Evolutionary conservation across 92 coral and sea anemone genomes (phyloP).

Genomic region (Scolanthus callimorphus): DNA sequence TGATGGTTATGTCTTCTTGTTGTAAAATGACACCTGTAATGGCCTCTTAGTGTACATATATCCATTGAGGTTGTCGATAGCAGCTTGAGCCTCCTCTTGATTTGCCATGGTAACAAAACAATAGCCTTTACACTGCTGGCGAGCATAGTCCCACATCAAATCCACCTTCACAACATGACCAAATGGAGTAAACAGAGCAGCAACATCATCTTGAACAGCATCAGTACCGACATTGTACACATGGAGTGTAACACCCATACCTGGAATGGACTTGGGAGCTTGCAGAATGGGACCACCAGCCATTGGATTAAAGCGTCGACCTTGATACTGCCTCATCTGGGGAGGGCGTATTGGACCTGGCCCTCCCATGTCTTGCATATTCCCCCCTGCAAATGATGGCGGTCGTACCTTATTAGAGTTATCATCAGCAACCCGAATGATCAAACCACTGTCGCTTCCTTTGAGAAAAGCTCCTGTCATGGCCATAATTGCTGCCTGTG

Average conservation of each 20-base stretch:
- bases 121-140: slow-evolving; percentile 69
- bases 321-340: slow-evolving; percentile 56
- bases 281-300: slow-evolving; percentile 28
- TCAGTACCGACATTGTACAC: slow-evolving; percentile 69
- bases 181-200: slow-evolving; percentile 53
- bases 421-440: slow-evolving; percentile 79
- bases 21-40: slow-evolving; percentile 70
- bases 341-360: slow-evolving; percentile 71
- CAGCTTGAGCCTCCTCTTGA: slow-evolving; percentile 54
- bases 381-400: slow-evolving; percentile 23
- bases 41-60: slow-evolving; percentile 45
- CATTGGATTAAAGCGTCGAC: slow-evolving; percentile 72
- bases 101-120: slow-evolving; percentile 84
- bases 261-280: slow-evolving; percentile 6
- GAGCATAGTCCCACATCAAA: slow-evolving; percentile 80
- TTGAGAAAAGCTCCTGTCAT: slow-evolving; percentile 47
- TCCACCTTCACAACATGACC: slow-evolving; percentile 67
- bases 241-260: slow-evolving; percentile 48
- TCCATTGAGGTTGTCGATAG: slow-evolving; percentile 65
- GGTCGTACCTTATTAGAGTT: slow-evolving; percentile 59
- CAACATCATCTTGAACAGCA: slow-evolving; percentile 60
- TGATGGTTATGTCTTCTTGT: no score
- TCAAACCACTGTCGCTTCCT: slow-evolving; percentile 47
- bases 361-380: slow-evolving; percentile 29
- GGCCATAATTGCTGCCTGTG: slow-evolving; percentile 65